Conservation (phyloP, 2,797 vertebrate genomes). For the Selene dorsalis region DNA sequence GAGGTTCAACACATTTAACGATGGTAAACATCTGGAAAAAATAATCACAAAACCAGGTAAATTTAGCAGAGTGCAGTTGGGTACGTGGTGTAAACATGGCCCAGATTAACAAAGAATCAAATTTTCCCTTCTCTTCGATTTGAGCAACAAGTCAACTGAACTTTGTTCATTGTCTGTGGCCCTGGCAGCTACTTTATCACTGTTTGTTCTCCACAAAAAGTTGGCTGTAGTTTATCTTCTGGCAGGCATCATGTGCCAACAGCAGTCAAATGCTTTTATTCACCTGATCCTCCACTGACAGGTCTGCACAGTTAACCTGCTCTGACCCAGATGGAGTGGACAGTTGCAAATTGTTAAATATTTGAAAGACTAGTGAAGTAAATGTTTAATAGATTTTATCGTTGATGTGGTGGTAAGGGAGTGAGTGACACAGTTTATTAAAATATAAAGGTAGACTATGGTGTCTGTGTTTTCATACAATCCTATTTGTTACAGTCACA, state of each 20-base stretch:
- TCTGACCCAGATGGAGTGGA: neutral
- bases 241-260: slow-evolving; percentile 3
- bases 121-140: neutral
- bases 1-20: neutral
- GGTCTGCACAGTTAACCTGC: neutral
- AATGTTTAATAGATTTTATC: slow-evolving; percentile 7
- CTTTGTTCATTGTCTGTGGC: slow-evolving; percentile 5
- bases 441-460: neutral
- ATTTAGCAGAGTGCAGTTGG: slow-evolving; percentile 1
- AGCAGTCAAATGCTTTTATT: slow-evolving; percentile 11
- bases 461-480: neutral
- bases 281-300: neutral
- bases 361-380: neutral
- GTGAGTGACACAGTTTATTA: neutral
- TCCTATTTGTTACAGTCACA: neutral
- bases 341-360: neutral
- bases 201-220: slow-evolving; percentile 8
- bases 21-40: neutral
- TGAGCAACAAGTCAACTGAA: slow-evolving; percentile 22
- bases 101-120: neutral
- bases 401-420: neutral
- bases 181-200: slow-evolving; percentile 19
- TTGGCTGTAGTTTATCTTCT: slow-evolving; percentile 9
- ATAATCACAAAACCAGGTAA: neutral
- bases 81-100: neutral